phyloP scores from a whole-genome alignment of 1,140 invertebrate genomes.

The Apis laboriosa region DNA sequence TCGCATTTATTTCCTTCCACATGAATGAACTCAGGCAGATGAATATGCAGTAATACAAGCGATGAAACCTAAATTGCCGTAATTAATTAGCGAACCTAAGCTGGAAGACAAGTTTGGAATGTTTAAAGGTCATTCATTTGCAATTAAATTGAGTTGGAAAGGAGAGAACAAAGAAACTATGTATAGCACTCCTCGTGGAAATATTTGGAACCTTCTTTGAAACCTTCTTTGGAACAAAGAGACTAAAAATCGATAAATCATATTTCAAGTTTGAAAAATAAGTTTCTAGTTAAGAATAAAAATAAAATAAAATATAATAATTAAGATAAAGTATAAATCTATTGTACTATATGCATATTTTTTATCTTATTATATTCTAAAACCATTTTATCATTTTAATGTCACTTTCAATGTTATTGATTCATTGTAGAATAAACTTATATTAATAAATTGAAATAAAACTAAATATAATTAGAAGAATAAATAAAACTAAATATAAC shows the following conservation, averaged over 20 bases:
- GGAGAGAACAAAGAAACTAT: background rate
- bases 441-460: too few relatives aligned
- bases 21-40: background rate
- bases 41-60: background rate
- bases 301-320: too few relatives aligned
- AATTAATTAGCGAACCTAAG: background rate
- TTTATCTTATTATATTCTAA: too few relatives aligned
- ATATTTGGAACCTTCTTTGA: background rate
- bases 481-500: too few relatives aligned
- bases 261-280: background rate
- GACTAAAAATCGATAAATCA: background rate
- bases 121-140: slow-evolving; percentile 7
- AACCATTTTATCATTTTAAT: too few relatives aligned
- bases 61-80: background rate
- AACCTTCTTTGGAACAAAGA: background rate
- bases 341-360: too few relatives aligned
- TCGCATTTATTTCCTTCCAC: background rate
- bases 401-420: too few relatives aligned
- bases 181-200: background rate
- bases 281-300: too few relatives aligned
- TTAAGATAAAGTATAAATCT: too few relatives aligned
- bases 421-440: too few relatives aligned
- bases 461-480: too few relatives aligned
- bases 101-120: background rate
- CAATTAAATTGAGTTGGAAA: background rate